phyloP scores from a whole-genome alignment of 2,888 invertebrate species.

The Polylopha cassiicola region DNA sequence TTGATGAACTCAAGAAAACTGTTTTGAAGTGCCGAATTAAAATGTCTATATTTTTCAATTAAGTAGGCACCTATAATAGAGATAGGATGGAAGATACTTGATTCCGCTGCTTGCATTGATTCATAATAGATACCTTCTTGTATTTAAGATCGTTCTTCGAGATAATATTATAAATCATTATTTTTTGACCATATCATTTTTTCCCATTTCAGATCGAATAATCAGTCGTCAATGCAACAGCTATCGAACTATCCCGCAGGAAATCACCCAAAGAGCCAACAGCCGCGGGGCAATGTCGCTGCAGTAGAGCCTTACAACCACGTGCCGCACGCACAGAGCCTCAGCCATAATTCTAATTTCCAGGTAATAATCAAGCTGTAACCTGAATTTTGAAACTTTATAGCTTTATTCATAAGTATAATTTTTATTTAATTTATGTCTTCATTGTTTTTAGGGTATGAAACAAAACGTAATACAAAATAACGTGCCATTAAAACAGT shows the following conservation, averaged over 20 bases:
- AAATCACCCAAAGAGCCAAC: conserved; percentile 71
- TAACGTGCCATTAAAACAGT: conserved; percentile 74
- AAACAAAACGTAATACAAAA: conserved; percentile 72
- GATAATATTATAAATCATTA: not conserved
- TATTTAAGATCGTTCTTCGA: no score
- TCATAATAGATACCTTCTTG: no score
- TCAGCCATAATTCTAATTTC: conserved; percentile 64
- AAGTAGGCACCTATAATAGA: no score
- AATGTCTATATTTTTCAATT: no score
- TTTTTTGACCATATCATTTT: not conserved
- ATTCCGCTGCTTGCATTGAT: no score
- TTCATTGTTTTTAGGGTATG: conserved; percentile 51
- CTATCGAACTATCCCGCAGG: conserved; percentile 63
- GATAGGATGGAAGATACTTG: no score
- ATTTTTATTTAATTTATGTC: not conserved
- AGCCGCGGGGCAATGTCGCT: conserved; percentile 86
- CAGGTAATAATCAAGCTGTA: conserved; percentile 45
- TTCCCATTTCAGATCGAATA: conserved; percentile 56
- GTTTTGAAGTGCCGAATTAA: no score
- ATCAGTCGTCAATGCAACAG: conserved; percentile 69
- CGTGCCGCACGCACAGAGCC: conserved; percentile 81
- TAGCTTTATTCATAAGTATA: not conserved
- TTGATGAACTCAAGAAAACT: no score
- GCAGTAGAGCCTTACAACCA: conserved; percentile 93
- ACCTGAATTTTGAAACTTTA: not conserved